phyloP scores from a whole-genome alignment of 2,113 vertebrate genomes.

The Indicator indicator region DNA sequence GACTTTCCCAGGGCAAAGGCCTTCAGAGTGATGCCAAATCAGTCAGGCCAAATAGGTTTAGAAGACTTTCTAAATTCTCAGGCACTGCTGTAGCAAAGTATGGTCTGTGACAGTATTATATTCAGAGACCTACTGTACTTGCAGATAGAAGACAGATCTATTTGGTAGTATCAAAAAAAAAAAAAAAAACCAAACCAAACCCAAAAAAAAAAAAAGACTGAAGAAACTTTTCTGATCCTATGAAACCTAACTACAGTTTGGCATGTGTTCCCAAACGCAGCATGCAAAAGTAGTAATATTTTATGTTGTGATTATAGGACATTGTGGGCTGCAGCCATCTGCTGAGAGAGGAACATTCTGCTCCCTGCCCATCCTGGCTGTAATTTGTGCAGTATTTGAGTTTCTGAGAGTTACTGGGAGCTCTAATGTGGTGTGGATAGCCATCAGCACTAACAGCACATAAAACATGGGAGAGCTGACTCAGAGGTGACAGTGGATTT shows the following conservation, averaged over 20 bases:
- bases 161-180: neutral
- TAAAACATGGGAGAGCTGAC: neutral
- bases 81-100: neutral
- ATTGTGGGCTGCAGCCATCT: conserved; percentile 50
- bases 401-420: conserved; percentile 5
- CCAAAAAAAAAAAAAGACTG: neutral
- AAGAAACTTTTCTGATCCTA: conserved; percentile 25
- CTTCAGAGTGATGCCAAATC: neutral
- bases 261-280: conserved; percentile 32
- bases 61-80: neutral
- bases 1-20: conserved; percentile 15
- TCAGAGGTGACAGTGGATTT: neutral
- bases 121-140: neutral
- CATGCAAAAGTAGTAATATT: conserved; percentile 51
- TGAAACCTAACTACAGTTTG: neutral
- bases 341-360: conserved; percentile 38
- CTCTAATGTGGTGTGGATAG: neutral
- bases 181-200: too few species aligned
- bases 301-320: conserved; percentile 49
- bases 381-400: conserved; percentile 23
- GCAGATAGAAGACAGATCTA: conserved; percentile 20
- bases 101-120: neutral
- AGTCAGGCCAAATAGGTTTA: neutral
- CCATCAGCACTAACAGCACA: neutral
- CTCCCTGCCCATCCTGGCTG: conserved; percentile 50